Conservation (phyloP, 2,888 invertebrate species). For the Vannuccia rotundouncinata region DNA sequence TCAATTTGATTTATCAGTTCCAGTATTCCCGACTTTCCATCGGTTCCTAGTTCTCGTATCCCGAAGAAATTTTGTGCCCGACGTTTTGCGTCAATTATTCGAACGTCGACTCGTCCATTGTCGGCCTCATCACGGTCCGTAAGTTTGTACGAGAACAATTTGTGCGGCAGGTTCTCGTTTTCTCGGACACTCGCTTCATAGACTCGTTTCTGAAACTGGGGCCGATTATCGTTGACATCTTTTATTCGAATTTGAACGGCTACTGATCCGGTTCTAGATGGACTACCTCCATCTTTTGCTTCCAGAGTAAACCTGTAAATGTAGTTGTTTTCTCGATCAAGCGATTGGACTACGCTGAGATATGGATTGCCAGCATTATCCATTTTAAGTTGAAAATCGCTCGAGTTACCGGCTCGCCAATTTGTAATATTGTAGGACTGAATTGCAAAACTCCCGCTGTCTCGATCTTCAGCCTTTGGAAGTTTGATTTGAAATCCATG, state of each 20-base stretch:
- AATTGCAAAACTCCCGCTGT: not conserved
- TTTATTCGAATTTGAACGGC: not conserved
- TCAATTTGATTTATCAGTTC: slow-evolving; percentile 16
- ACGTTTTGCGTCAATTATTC: not conserved
- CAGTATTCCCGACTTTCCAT: not conserved
- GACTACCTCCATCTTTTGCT: not conserved
- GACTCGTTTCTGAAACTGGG: slow-evolving; percentile 14
- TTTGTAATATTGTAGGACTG: not conserved
- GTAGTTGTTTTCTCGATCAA: slow-evolving; percentile 9
- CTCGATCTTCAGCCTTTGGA: not conserved
- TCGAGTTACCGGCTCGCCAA: not conserved
- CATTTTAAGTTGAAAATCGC: not conserved
- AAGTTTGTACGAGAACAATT: not conserved
- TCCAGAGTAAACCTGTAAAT: not conserved
- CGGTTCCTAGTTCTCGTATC: not conserved
- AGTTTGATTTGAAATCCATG: not conserved
- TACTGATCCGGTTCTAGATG: not conserved
- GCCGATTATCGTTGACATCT: slow-evolving; percentile 31
- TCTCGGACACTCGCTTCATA: not conserved
- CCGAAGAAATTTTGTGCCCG: not conserved
- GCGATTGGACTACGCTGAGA: not conserved
- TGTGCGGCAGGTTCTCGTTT: not conserved
- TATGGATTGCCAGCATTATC: not conserved
- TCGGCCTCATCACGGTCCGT: slow-evolving; percentile 25
- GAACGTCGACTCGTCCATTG: slow-evolving; percentile 20